phyloP scores from a whole-genome alignment of 2,888 invertebrate species.

The Athripsodes cinereus region DNA sequence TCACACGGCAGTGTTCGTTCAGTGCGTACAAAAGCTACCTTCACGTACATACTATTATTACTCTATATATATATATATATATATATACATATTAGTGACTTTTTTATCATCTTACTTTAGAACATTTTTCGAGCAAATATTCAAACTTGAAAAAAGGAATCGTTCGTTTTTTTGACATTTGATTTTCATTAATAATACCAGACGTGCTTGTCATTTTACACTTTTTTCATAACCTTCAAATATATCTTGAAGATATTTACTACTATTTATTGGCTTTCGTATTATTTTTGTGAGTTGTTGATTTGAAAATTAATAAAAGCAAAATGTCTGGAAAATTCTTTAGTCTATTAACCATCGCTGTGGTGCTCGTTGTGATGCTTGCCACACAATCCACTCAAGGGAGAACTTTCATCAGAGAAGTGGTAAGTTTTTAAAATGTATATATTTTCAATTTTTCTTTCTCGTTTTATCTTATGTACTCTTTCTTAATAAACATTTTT shows the following conservation, averaged over 20 bases:
- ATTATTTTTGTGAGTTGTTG: constrained; percentile 1
- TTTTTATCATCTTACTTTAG: neutral
- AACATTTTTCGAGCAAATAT: neutral
- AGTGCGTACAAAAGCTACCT: neutral
- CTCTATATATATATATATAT: no score
- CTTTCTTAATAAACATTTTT: no score
- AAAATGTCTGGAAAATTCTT: neutral
- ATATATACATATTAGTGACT: no score
- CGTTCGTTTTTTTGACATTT: neutral
- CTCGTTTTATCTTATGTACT: no score
- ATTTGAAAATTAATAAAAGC: neutral
- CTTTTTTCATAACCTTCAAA: neutral
- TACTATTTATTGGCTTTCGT: neutral
- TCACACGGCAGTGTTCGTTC: neutral
- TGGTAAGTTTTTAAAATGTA: neutral
- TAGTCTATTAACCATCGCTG: neutral
- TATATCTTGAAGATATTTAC: neutral
- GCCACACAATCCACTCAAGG: neutral
- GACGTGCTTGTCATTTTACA: neutral
- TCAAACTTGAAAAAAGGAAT: neutral
- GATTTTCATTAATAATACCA: neutral
- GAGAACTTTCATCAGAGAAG: neutral
- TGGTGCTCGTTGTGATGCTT: neutral
- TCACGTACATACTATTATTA: no score
- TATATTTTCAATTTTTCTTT: no score